phyloP scores from a whole-genome alignment of 1,140 invertebrate genomes.

The Bombus breviceps region DNA sequence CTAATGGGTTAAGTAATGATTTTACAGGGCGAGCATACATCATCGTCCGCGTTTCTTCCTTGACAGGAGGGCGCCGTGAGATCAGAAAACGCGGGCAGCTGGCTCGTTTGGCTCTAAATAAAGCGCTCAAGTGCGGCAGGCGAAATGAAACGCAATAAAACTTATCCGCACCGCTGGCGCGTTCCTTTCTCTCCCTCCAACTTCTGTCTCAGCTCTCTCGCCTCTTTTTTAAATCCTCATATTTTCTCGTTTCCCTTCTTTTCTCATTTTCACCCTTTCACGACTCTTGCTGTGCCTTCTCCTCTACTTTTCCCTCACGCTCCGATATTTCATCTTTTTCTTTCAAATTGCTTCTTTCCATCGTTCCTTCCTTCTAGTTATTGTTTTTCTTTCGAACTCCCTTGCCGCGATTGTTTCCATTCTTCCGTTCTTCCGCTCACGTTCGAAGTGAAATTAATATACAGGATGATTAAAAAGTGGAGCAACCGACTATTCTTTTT shows the following conservation, averaged over 20 bases:
- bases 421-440: neutral
- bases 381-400: neutral
- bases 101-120: slow-evolving; percentile 39
- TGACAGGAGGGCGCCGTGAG: slow-evolving; percentile 39
- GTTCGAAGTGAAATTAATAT: neutral
- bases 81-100: slow-evolving; percentile 44
- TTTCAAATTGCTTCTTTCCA: neutral
- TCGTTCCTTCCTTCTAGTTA: neutral
- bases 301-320: too few relatives aligned
- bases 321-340: neutral
- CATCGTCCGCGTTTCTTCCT: slow-evolving; percentile 42
- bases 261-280: neutral
- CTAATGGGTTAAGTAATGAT: slow-evolving; percentile 16
- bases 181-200: neutral
- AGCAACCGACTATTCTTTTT: neutral
- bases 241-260: neutral
- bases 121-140: slow-evolving; percentile 41
- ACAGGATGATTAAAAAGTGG: neutral
- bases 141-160: slow-evolving; percentile 49
- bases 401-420: neutral
- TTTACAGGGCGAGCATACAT: slow-evolving; percentile 30
- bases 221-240: too few relatives aligned
- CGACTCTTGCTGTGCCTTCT: neutral
- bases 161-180: slow-evolving; percentile 21
- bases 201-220: neutral